Conservation (phyloP, 2,888 invertebrate genomes). For the Eupithecia dodoneata region DNA sequence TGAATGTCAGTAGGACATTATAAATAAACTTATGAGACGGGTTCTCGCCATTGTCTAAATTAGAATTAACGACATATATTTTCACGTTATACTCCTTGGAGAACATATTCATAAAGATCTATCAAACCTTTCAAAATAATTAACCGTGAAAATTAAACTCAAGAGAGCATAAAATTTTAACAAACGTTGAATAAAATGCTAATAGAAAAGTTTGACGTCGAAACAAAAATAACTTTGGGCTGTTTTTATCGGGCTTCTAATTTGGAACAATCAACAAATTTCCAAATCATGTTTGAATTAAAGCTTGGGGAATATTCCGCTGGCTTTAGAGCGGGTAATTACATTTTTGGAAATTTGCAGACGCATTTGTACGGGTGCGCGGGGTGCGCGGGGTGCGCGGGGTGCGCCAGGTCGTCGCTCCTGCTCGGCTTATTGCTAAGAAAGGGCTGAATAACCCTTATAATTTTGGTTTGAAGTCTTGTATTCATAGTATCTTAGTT, state of each 20-base stretch:
- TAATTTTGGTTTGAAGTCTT: conserved; percentile 1
- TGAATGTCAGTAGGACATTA: background rate
- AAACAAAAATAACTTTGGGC: conserved; percentile 36
- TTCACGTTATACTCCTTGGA: background rate
- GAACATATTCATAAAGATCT: conserved; percentile 5
- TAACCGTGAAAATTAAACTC: conserved; percentile 18
- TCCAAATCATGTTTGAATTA: conserved; percentile 35
- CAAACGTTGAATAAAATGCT: conserved; percentile 32
- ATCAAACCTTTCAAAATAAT: conserved; percentile 16
- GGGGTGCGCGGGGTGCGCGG: background rate
- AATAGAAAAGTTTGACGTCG: conserved; percentile 32
- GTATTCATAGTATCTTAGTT: conserved; percentile 1
- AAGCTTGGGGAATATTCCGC: conserved; percentile 27
- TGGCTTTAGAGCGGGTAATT: conserved; percentile 9
- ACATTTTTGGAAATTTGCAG: conserved; percentile 17
- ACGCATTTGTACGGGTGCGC: background rate
- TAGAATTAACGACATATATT: background rate
- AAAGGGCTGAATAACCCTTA: background rate
- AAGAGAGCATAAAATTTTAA: conserved; percentile 13
- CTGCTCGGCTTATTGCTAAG: background rate
- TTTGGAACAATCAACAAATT: conserved; percentile 37
- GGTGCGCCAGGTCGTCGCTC: background rate
- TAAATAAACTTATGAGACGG: background rate
- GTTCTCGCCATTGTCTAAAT: background rate
- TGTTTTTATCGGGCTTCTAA: conserved; percentile 37